Evolutionary conservation across 2,113 vertebrate species (phyloP), one percentile per base, ranked within the genome.

Genomic region (Dicentrarchus labrax): DNA sequence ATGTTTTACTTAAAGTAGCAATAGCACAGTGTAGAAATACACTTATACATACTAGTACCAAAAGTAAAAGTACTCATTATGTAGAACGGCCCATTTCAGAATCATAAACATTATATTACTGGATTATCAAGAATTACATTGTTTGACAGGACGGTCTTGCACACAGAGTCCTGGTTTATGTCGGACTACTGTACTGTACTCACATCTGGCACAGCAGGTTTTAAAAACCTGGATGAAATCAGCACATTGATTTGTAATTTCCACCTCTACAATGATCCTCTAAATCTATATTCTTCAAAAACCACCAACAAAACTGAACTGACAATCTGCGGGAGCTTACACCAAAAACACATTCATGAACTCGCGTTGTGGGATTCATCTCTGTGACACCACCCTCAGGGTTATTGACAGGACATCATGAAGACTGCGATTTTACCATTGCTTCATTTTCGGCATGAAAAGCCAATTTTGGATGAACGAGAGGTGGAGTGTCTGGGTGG

Each of bases 401-500:
- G 11, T 57, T 11, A 22, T 0, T 13, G 38, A 38, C 74, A 19
- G 21, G 22, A 30, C 57, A 11, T 16, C 3, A 21, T 8, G 47
- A 43, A 30, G 30, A 30, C 30, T 30, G 30, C 21, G 38, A 50
- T 24, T 82, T 41, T 8, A 41, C 54, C 62, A 17, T 50, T 75
- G 48, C 22, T 6, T 76, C 45, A 82, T 30, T 22, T 38, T 9
- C 74, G 59, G 56, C 76, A 39, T 62, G 12, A 50, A 22, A 41
- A 19, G 45, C 24, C 30, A 21, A 1, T 15, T 74, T 41, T 62
- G 80, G 30, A 41, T n/a, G 3, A 59, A 41, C 7, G 8, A 30
- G 9, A 66, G 79, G 54, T 13, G 71, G 16, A 69, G 72, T 30
- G 30, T 59, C 43, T n/a, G 65, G 38, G 56, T 70, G 72, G 80